Evolutionary conservation across 2,888 invertebrate species (phyloP).

Genomic region (Himalopsyche japonica): DNA sequence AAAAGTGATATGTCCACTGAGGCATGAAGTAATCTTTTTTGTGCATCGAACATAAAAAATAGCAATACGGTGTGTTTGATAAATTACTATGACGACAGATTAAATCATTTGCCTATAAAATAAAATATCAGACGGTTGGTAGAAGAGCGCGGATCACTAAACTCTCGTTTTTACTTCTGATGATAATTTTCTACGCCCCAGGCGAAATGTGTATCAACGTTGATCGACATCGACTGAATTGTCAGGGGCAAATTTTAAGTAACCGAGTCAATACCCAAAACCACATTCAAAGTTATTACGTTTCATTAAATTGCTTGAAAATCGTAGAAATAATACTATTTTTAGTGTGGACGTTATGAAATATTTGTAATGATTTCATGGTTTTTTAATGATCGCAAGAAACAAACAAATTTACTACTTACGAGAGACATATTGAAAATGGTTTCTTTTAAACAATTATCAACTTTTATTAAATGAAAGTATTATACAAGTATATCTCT

Average conservation of each 20-base stretch:
- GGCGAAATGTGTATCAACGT: background rate
- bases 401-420: no score
- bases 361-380: no score
- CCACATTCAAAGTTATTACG: no score
- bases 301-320: no score
- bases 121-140: background rate
- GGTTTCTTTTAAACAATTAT: no score
- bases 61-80: background rate
- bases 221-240: background rate
- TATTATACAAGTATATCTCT: no score
- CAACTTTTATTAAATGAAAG: no score
- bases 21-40: background rate
- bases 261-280: background rate
- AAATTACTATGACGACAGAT: background rate
- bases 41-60: background rate
- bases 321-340: no score
- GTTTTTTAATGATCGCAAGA: no score
- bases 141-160: background rate
- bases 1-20: background rate
- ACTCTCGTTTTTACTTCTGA: background rate
- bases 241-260: background rate
- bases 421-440: no score
- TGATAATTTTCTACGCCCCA: background rate
- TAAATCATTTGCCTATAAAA: background rate
- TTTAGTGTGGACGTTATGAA: no score